Conservation (phyloP, 2,113 vertebrate species). For the Nestor notabilis region DNA sequence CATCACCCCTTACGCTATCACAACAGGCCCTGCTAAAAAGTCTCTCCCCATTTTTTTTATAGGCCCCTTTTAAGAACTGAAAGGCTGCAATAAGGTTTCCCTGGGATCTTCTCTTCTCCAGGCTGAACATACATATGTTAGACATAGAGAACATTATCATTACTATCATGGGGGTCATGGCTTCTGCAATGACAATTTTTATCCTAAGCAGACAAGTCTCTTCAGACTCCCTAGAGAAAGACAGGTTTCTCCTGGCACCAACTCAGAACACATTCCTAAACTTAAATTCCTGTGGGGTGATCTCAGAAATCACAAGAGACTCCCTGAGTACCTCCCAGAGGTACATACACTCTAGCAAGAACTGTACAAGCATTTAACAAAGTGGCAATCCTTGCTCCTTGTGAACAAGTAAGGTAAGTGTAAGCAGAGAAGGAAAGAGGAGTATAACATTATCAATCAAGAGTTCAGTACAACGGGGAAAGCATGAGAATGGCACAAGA, state of each 20-base stretch:
- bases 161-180: not conserved
- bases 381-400: not conserved
- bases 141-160: not conserved
- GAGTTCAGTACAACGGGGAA: not conserved
- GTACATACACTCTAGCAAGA: not conserved
- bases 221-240: not conserved
- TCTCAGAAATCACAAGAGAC: not conserved
- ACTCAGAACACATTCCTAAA: not conserved
- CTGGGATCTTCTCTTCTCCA: not conserved
- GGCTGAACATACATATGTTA: not conserved
- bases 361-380: not conserved
- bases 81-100: not conserved
- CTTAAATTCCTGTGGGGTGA: not conserved
- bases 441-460: not conserved
- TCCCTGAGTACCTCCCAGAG: not conserved
- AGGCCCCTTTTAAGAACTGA: not conserved
- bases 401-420: not conserved
- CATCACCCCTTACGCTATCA: not conserved
- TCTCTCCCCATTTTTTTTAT: not conserved
- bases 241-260: not conserved
- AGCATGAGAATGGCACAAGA: not conserved
- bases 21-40: not conserved
- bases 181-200: not conserved
- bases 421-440: not conserved
- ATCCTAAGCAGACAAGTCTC: not conserved